A percentile compares a stretch with the other conserved stretches of the same genome.
Evolutionary conservation across 2,797 vertebrate species (phyloP).

Genomic region (Emydoidea blandingii): DNA sequence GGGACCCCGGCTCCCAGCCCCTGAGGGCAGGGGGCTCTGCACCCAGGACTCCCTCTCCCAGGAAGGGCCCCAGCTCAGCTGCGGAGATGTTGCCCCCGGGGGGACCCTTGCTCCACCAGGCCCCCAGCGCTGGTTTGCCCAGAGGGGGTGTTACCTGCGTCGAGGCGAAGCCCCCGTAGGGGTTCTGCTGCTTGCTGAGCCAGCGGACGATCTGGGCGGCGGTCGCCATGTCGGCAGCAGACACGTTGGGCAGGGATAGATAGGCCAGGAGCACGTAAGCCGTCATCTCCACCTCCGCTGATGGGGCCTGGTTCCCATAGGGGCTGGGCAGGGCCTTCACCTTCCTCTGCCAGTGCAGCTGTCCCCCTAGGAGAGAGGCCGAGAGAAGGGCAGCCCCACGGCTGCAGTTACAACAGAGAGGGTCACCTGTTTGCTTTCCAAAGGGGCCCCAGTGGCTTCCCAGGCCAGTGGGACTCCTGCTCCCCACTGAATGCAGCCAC

Average conservation of each 20-base stretch:
- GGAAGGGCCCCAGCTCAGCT: background rate
- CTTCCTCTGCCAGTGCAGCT: conserved; percentile 56
- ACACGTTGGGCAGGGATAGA: background rate
- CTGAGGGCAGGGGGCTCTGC: background rate
- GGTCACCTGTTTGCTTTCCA: background rate
- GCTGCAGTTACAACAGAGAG: accelerated
- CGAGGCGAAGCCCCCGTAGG: conserved; percentile 61
- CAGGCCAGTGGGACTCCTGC: no score
- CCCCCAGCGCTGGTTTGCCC: no score
- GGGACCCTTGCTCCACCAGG: accelerated
- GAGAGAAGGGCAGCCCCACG: background rate
- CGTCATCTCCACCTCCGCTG: conserved; percentile 37
- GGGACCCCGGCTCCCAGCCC: background rate
- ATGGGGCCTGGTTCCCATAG: background rate
- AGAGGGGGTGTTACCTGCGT: conserved; percentile 61
- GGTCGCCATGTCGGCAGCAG: background rate
- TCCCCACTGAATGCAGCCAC: no score
- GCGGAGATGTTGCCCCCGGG: background rate
- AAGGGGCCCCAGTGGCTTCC: no score
- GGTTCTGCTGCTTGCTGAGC: conserved; percentile 72
- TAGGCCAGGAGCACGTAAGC: conserved; percentile 56
- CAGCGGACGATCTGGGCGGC: conserved; percentile 20
- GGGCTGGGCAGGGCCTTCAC: background rate
- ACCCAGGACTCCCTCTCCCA: background rate
- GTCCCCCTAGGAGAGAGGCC: conserved; percentile 20